Base-by-base conservation (phyloP, 1,140 invertebrate species). In the Gryon sp. region DNA sequence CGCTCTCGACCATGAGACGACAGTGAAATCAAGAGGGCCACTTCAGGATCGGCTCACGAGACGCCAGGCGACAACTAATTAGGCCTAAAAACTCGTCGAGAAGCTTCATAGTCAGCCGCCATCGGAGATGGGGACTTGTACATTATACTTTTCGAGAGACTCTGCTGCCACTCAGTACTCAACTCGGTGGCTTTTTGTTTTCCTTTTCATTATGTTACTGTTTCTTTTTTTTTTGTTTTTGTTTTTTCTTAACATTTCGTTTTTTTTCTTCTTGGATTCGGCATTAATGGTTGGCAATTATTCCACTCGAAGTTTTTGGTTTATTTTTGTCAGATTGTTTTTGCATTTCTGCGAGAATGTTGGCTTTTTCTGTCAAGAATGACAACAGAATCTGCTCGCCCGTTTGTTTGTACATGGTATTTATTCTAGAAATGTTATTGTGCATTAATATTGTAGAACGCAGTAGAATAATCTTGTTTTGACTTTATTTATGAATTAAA, bases 1-100 rank as follows among this genome's bases (percentile, higher is more conserved):
- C 43, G 52, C 53, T 40, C 28, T 76, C 50, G 69, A 62, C 59
- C 43, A 48, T 78, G 63, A 79, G 74, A 55, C 63, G 77, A 63
- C 80, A 46, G 52, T 52, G 70, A 68, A 76, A 78, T 80, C 60
- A 60, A 81, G 74, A 65, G 75, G 69, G 75, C 72, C 69, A 79
- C 80, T 80, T 79, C 78, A 63, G 34, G 62, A 80, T 68, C 78
- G 62, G 82, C 73, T 55, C 69, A 83, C 77, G 81, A 84, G 84
- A 84, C 81, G 83, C 79, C 82, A 72, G 81, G 84, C 86, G 86
- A 86, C 86, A 87, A 88, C 86, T 88, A 88, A 88, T 88, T 88
- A 88, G 87, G 84, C 78, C 84, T 87, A 87, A 88, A 86, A 88
- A 86, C 79, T 79, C 78, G 81, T 76, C 82, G 78, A 82, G 77